Percentiles rank a stretch among this genome's conserved stretches.
These are phyloP conservation scores for Pica pica DNA, from an alignment of 2,113 vertebrate genomes.

Conservation along the genomic window DNA sequence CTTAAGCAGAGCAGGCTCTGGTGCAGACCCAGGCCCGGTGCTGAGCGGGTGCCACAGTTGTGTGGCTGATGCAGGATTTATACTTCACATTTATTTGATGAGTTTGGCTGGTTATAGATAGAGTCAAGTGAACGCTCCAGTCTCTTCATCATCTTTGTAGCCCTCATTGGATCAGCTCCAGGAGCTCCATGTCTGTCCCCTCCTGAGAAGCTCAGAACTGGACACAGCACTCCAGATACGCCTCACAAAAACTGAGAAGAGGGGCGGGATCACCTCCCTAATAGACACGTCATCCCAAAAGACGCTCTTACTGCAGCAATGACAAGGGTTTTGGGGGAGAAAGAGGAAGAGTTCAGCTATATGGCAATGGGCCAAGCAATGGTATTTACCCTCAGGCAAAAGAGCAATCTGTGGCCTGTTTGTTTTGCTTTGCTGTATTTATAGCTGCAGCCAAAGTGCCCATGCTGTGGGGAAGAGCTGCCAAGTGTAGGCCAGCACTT, in stretches of 20 bases:
- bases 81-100: neutral
- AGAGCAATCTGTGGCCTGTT: neutral
- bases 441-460: neutral
- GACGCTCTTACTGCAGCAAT: neutral
- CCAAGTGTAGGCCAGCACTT: fast-evolving
- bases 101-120: neutral
- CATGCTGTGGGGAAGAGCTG: neutral
- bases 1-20: neutral
- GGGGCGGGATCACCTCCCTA: neutral
- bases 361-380: neutral
- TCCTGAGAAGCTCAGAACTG: neutral
- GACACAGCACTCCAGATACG: neutral
- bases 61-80: neutral
- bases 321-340: neutral
- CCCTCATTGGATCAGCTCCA: neutral
- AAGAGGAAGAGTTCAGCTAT: neutral
- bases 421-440: neutral
- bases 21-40: neutral
- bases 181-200: neutral
- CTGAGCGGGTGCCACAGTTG: fast-evolving
- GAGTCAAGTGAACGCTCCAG: neutral
- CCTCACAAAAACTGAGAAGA: neutral
- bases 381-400: neutral
- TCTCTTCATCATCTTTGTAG: neutral
- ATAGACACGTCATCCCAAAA: neutral